A percentile compares a stretch with the other conserved stretches of the same genome.
These are phyloP conservation scores for Acestrorhynchus altus DNA, from an alignment of 2,797 vertebrate species.

Conservation along the genomic window DNA sequence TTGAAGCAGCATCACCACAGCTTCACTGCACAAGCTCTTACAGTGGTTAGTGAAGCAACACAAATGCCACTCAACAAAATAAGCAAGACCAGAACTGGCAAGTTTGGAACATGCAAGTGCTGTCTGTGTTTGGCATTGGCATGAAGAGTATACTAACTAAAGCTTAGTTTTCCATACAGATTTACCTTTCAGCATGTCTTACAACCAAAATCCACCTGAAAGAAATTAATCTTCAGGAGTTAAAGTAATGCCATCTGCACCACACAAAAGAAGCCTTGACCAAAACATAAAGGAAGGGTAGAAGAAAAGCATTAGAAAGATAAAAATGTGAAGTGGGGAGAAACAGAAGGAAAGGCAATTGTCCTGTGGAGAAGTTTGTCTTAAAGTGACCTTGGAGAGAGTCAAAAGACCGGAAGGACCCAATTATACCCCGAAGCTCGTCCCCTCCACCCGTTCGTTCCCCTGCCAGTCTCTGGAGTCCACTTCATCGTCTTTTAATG, in stretches of 20 bases:
- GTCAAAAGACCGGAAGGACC: slow-evolving; percentile 73
- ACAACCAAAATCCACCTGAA: not conserved
- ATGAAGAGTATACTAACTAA: not conserved
- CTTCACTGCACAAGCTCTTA: not conserved
- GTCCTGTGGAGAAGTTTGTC: slow-evolving; percentile 66
- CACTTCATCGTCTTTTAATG: slow-evolving; percentile 71
- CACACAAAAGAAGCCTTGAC: not conserved
- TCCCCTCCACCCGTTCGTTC: slow-evolving; percentile 30
- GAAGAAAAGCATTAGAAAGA: slow-evolving; percentile 18
- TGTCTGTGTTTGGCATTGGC: too few species aligned
- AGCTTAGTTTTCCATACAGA: not conserved
- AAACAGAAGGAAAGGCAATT: slow-evolving; percentile 36
- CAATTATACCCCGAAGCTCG: slow-evolving; percentile 75
- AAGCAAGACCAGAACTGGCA: not conserved
- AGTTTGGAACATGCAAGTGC: not conserved
- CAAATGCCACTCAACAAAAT: not conserved
- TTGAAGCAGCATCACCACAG: not conserved
- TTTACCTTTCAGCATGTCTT: not conserved
- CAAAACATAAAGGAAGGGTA: not conserved
- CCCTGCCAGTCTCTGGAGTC: slow-evolving; percentile 57
- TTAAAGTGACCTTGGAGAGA: slow-evolving; percentile 75
- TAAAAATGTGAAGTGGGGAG: not conserved
- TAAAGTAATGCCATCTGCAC: not conserved
- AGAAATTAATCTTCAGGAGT: not conserved
- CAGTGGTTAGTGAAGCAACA: not conserved